Percentiles rank a stretch among this genome's conserved stretches.
Conservation (phyloP, 2,888 invertebrate genomes). For the Melanchra persicariae region DNA sequence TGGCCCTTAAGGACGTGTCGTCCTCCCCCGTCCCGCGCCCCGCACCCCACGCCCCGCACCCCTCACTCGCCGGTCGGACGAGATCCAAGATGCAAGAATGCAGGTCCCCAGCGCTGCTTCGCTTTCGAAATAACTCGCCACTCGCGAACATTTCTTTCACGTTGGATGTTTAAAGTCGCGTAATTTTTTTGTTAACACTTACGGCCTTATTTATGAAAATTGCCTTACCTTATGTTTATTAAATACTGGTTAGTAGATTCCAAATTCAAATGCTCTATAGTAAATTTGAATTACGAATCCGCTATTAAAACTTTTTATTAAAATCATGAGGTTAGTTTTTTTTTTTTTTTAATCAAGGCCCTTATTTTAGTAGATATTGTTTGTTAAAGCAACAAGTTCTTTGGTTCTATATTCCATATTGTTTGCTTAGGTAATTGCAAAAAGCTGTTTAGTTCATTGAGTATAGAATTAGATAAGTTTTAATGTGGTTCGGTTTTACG, state of each 20-base stretch:
- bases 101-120: conserved; percentile 79
- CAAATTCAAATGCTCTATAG: neutral
- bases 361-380: neutral
- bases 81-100: conserved; percentile 87
- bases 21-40: conserved; percentile 24
- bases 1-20: conserved; percentile 63
- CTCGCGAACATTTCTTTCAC: conserved; percentile 78
- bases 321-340: too few species aligned
- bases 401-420: neutral
- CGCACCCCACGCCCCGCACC: conserved; percentile 60
- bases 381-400: neutral
- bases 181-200: conserved; percentile 49
- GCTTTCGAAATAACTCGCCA: conserved; percentile 85
- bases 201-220: neutral
- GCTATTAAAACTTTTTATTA: too few species aligned
- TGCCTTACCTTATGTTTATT: neutral
- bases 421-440: neutral
- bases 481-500: neutral
- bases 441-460: neutral
- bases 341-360: too few species aligned
- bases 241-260: neutral
- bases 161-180: conserved; percentile 46
- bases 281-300: neutral
- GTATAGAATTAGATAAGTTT: neutral
- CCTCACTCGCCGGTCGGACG: conserved; percentile 82